Evolutionary conservation across 2,888 invertebrate genomes (phyloP).

Genomic region (Clivina fossor): DNA sequence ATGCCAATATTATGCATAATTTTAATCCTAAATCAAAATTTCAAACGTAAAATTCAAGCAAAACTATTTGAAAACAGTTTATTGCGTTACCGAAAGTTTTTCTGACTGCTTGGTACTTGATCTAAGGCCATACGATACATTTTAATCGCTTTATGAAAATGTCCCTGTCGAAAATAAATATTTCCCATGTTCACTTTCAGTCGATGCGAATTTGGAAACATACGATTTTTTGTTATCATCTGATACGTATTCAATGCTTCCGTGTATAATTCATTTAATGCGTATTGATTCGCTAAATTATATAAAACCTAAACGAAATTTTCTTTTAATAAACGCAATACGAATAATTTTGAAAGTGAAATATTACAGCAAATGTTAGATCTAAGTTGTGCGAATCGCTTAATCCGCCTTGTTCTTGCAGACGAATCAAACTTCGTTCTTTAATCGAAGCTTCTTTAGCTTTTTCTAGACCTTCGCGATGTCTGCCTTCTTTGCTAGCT

Average conservation of each 20-base stretch:
- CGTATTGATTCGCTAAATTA: slow-evolving; percentile 94
- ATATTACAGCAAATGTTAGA: slow-evolving; percentile 85
- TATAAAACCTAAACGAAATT: slow-evolving; percentile 77
- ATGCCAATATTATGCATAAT: slow-evolving; percentile 98
- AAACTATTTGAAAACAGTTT: not conserved
- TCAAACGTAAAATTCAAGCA: slow-evolving; percentile 13
- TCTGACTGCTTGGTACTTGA: slow-evolving; percentile 91
- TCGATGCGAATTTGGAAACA: slow-evolving; percentile 91
- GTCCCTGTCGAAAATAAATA: slow-evolving; percentile 92
- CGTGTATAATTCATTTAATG: slow-evolving; percentile 89
- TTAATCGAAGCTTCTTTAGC: slow-evolving; percentile 96
- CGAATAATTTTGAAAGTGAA: not conserved
- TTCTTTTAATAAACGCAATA: not conserved
- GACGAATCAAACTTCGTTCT: slow-evolving; percentile 84
- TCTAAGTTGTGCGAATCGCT: slow-evolving; percentile 93
- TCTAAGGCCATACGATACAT: slow-evolving; percentile 98
- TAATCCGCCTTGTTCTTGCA: slow-evolving; percentile 88
- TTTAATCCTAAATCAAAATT: slow-evolving; percentile 72
- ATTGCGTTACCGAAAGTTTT: slow-evolving; percentile 74
- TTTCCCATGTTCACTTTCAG: slow-evolving; percentile 98
- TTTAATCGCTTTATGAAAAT: slow-evolving; percentile 93
- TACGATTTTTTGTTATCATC: slow-evolving; percentile 88
- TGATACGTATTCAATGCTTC: slow-evolving; percentile 97
- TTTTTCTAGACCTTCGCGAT: slow-evolving; percentile 74
- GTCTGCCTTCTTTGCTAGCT: slow-evolving; percentile 65